phyloP scores from a whole-genome alignment of 2,113 vertebrate species.

The Halcyon senegalensis region DNA sequence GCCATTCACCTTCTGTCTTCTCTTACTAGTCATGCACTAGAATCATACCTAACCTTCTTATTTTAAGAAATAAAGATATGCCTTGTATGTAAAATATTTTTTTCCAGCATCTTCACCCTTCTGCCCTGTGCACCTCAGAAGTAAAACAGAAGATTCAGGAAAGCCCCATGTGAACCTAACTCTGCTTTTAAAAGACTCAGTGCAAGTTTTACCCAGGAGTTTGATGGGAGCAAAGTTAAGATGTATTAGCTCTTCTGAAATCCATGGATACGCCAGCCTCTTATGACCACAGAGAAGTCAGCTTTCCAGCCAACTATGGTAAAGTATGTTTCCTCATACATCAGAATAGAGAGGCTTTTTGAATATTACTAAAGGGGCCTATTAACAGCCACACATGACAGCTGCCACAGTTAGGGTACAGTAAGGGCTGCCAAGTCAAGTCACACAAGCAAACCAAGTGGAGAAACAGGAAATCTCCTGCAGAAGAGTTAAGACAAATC shows the following conservation, averaged over 20 bases:
- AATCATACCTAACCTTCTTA: neutral
- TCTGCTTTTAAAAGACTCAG: neutral
- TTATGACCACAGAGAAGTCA: neutral
- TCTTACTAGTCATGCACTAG: neutral
- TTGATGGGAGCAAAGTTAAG: neutral
- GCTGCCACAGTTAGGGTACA: neutral
- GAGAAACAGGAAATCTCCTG: neutral
- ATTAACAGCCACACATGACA: neutral
- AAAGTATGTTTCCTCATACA: neutral
- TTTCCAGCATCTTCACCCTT: neutral
- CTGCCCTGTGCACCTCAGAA: neutral
- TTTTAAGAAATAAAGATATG: neutral
- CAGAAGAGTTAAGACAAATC: neutral
- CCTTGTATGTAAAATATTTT: neutral
- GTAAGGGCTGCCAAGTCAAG: neutral
- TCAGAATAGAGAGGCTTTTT: neutral
- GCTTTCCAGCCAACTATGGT: neutral
- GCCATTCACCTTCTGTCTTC: neutral
- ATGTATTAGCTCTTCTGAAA: neutral
- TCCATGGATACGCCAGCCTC: neutral
- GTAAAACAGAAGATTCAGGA: neutral
- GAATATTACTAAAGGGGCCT: neutral
- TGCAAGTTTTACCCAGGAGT: neutral
- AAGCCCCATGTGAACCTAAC: neutral
- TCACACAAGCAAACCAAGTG: neutral